Evolutionary conservation across 2,113 vertebrate genomes (phyloP).

Genomic region (Chionomys nivalis): DNA sequence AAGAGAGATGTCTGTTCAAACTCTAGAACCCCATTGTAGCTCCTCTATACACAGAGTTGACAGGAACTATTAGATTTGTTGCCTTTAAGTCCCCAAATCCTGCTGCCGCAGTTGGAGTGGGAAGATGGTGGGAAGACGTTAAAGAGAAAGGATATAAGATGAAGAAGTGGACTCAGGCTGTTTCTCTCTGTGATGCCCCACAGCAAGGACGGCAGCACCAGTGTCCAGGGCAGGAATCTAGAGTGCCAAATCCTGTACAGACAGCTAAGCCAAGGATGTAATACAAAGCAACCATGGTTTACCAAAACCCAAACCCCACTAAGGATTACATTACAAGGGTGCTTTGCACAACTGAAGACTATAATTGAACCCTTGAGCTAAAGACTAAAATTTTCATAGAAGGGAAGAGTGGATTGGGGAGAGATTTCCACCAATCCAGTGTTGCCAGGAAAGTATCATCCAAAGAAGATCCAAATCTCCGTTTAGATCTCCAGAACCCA

Average conservation of each 20-base stretch:
- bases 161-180: background rate
- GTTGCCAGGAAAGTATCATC: background rate
- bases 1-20: background rate
- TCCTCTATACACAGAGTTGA: background rate
- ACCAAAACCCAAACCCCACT: background rate
- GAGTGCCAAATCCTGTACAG: background rate
- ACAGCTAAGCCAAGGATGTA: background rate
- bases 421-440: background rate
- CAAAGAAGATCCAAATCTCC: background rate
- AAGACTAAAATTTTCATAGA: conserved; percentile 5
- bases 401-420: background rate
- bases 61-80: background rate
- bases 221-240: background rate
- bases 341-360: background rate
- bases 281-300: background rate
- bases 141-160: background rate
- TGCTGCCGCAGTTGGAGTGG: background rate
- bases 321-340: background rate
- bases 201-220: background rate
- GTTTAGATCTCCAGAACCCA: background rate
- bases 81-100: background rate
- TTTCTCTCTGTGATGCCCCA: background rate
- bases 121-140: background rate
- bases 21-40: background rate
- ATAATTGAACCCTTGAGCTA: background rate